Evolutionary conservation across 2,797 vertebrate genomes (phyloP).

Genomic region (Thalassophryne amazonica): DNA sequence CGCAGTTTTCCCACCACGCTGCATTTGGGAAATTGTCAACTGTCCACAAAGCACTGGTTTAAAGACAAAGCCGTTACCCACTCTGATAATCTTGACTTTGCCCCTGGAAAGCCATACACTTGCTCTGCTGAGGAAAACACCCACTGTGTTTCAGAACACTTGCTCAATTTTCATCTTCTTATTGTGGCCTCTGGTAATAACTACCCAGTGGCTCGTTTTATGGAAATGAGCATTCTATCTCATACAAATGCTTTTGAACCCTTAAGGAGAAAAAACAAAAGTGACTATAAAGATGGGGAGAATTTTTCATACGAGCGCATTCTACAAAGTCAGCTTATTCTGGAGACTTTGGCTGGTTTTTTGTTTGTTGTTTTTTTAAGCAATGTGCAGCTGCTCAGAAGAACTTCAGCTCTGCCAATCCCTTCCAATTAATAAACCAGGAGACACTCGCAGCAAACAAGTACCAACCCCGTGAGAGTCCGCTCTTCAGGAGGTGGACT

Average conservation of each 20-base stretch:
- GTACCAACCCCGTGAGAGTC: constrained; percentile 41
- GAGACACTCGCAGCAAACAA: constrained; percentile 34
- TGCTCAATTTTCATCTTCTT: constrained; percentile 3
- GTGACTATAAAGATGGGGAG: not conserved
- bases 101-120: constrained; percentile 12
- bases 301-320: not conserved
- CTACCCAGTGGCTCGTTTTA: constrained; percentile 23
- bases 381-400: constrained; percentile 21
- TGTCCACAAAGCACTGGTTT: constrained; percentile 5
- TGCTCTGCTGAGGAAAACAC: not conserved
- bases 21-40: constrained; percentile 9
- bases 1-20: not conserved
- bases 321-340: constrained; percentile 33
- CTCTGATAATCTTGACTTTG: constrained; percentile 30
- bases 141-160: not conserved
- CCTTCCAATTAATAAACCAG: constrained; percentile 27
- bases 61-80: constrained; percentile 6
- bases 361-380: constrained; percentile 16
- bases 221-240: constrained; percentile 34
- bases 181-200: constrained; percentile 20
- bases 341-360: constrained; percentile 5
- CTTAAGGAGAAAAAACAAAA: constrained; percentile 11
- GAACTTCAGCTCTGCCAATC: constrained; percentile 11
- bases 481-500: constrained; percentile 28
- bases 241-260: constrained; percentile 14